Percentiles rank a stretch among this genome's conserved stretches.
These are phyloP conservation scores for Scelioninae gen. 1 DNA, from an alignment of 2,888 invertebrate species.

Conservation along the genomic window DNA sequence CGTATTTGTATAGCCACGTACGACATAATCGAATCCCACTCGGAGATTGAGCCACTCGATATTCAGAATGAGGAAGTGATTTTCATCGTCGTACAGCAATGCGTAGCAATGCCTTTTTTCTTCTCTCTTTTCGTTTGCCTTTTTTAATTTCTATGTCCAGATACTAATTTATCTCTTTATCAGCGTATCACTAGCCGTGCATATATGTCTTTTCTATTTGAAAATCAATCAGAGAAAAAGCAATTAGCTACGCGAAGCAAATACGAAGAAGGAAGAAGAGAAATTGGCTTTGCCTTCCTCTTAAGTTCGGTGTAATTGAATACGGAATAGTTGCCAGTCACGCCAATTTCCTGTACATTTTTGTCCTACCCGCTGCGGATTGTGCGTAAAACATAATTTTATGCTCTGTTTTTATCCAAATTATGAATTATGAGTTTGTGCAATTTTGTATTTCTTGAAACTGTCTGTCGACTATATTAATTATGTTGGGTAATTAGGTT, in stretches of 20 bases:
- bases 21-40: slow-evolving; percentile 79
- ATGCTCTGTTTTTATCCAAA: slow-evolving; percentile 48
- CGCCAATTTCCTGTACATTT: slow-evolving; percentile 61
- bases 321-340: slow-evolving; percentile 51
- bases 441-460: slow-evolving; percentile 31
- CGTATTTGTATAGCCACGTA: slow-evolving; percentile 71
- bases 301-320: slow-evolving; percentile 51
- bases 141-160: slow-evolving; percentile 35
- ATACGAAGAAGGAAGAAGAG: slow-evolving; percentile 56
- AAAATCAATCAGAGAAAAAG: slow-evolving; percentile 52
- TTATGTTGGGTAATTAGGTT: slow-evolving; percentile 35
- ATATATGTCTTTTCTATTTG: slow-evolving; percentile 26
- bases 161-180: slow-evolving; percentile 64
- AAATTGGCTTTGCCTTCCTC: slow-evolving; percentile 45
- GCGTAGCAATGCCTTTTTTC: slow-evolving; percentile 10
- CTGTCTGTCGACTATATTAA: slow-evolving; percentile 21
- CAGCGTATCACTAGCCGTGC: slow-evolving; percentile 45
- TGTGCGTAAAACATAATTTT: slow-evolving; percentile 35
- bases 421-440: slow-evolving; percentile 50
- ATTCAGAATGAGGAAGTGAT: slow-evolving; percentile 80
- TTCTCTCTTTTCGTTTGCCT: slow-evolving; percentile 43
- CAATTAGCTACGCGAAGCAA: slow-evolving; percentile 57
- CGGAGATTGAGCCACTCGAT: slow-evolving; percentile 75
- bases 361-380: slow-evolving; percentile 21
- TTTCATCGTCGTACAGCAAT: slow-evolving; percentile 75